A percentile compares a stretch with the other conserved stretches of the same genome.
These are phyloP conservation scores for Platyura marginata DNA, from an alignment of 1,140 invertebrate genomes.

Conservation along the genomic window DNA sequence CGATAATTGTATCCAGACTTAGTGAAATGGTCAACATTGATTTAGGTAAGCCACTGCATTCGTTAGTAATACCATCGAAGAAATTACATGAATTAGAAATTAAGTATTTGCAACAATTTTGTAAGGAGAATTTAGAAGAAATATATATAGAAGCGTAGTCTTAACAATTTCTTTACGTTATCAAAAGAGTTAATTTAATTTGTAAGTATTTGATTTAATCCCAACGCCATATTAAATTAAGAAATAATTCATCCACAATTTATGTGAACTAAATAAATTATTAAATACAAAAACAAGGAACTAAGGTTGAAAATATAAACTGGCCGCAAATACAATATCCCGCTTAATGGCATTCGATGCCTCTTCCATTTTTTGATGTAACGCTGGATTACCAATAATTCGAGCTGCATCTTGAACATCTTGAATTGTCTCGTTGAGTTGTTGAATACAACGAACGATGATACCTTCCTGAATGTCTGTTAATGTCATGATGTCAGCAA, in stretches of 20 bases:
- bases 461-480: conserved; percentile 96
- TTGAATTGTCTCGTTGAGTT: conserved; percentile 80
- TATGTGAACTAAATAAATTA: no score
- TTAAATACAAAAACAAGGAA: no score
- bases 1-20: conserved; percentile 55
- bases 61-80: conserved; percentile 67
- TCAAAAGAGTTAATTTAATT: no score
- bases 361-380: conserved; percentile 90
- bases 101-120: conserved; percentile 48
- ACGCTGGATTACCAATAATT: conserved; percentile 78
- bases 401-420: conserved; percentile 86
- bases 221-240: no score
- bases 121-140: background rate
- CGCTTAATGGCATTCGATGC: conserved; percentile 83
- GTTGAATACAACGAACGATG: conserved; percentile 93
- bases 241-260: no score
- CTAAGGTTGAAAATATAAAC: conserved; percentile 51
- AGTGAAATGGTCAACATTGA: conserved; percentile 54
- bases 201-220: no score
- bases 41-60: conserved; percentile 83
- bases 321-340: conserved; percentile 96
- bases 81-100: conserved; percentile 79
- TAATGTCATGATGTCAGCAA: conserved; percentile 79
- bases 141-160: no score
- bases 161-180: no score